A percentile compares a stretch with the other conserved stretches of the same genome.
Evolutionary conservation across 35 echinoderm and acorn worm species (phyloP).

Genomic region (Heliocidaris tuberculata): DNA sequence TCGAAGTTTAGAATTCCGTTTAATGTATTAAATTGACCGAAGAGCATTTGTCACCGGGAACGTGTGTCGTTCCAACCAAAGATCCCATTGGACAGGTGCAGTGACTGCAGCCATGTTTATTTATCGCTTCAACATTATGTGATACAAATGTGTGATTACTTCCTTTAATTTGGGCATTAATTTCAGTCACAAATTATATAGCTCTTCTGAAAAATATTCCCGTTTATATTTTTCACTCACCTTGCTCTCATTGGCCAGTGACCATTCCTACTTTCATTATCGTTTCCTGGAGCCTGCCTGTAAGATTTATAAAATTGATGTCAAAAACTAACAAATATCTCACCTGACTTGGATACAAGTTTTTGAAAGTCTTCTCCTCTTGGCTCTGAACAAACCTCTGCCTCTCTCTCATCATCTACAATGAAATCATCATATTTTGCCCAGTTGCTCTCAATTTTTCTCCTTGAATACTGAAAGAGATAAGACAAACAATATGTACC

Average conservation of each 20-base stretch:
- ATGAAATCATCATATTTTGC: not conserved
- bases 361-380: conserved; percentile 15
- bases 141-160: too few species aligned
- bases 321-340: not conserved
- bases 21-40: too few species aligned
- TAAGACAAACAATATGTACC: not conserved
- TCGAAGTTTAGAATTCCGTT: too few species aligned
- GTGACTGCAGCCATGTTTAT: too few species aligned
- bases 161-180: too few species aligned
- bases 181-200: too few species aligned
- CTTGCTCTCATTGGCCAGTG: not conserved
- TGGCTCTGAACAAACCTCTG: not conserved
- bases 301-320: not conserved
- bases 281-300: not conserved
- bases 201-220: not conserved
- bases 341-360: not conserved
- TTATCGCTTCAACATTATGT: too few species aligned
- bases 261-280: not conserved
- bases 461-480: not conserved
- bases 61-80: too few species aligned
- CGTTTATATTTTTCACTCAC: not conserved
- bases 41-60: too few species aligned
- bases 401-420: not conserved
- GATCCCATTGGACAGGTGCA: too few species aligned
- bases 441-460: conserved; percentile 23